Conservation (phyloP, 1,140 invertebrate species). For the Drosophila sproati region DNA sequence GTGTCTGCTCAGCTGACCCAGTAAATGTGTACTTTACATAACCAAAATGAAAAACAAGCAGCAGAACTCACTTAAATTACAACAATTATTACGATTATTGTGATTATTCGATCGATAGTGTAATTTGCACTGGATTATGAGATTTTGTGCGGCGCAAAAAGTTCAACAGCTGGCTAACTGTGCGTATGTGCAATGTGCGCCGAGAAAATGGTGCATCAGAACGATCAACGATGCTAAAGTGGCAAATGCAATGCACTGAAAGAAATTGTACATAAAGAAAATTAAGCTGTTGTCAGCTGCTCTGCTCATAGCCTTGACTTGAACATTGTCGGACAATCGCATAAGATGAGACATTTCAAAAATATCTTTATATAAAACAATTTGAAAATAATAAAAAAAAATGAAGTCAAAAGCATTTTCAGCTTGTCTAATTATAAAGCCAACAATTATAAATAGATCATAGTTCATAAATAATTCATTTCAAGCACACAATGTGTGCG, state of each 20-base stretch:
- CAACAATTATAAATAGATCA: no score
- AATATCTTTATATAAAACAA: not conserved
- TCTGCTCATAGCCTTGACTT: no score
- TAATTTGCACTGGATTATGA: slow-evolving; percentile 11
- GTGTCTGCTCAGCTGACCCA: slow-evolving; percentile 28
- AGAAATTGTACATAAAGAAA: not conserved
- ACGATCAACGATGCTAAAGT: not conserved
- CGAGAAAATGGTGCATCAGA: slow-evolving; percentile 22
- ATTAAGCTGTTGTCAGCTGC: not conserved
- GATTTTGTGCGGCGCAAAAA: not conserved
- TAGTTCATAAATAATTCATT: no score
- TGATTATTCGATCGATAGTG: not conserved
- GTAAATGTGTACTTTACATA: slow-evolving; percentile 40
- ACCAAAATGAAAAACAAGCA: slow-evolving; percentile 1
- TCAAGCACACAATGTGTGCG: no score
- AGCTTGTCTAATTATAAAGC: no score
- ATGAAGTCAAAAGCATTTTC: no score
- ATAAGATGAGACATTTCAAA: not conserved
- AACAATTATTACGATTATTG: slow-evolving; percentile 1
- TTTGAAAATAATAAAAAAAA: not conserved
- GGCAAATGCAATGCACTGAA: not conserved
- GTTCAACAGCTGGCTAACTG: slow-evolving; percentile 28
- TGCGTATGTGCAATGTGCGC: slow-evolving; percentile 43
- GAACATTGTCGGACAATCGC: no score
- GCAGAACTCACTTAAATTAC: not conserved